phyloP scores from a whole-genome alignment of 2,113 vertebrate genomes.

The Porphyrio hochstetteri region DNA sequence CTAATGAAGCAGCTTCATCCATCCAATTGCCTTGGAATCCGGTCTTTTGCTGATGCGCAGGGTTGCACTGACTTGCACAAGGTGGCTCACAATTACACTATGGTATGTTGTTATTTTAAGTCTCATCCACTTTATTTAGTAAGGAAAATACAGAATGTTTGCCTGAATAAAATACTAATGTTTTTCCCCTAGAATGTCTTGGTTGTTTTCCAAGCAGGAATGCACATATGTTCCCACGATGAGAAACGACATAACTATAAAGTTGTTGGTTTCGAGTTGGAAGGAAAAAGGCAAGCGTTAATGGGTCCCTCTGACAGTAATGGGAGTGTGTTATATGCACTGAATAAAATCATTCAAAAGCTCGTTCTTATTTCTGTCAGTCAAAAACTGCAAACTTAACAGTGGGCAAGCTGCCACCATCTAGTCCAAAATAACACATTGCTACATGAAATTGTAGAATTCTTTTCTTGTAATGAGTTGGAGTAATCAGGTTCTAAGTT shows the following conservation, averaged over 20 bases:
- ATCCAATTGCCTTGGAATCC: slow-evolving; percentile 97
- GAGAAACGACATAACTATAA: background rate
- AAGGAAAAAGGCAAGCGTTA: background rate
- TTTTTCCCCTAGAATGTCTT: background rate
- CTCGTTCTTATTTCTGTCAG: background rate
- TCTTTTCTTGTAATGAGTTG: background rate
- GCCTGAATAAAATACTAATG: background rate
- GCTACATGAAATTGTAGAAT: background rate
- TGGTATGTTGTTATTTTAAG: slow-evolving; percentile 81
- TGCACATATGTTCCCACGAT: background rate
- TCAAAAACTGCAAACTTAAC: background rate
- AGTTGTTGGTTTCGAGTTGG: background rate
- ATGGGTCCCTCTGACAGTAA: background rate
- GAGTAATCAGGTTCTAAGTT: background rate
- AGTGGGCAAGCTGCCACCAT: background rate
- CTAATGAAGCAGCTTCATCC: slow-evolving; percentile 98
- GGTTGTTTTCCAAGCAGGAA: background rate
- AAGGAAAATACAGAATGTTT: background rate
- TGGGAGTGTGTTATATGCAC: background rate
- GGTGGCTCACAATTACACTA: slow-evolving; percentile 95
- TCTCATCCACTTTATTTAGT: background rate
- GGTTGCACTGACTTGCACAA: slow-evolving; percentile 94
- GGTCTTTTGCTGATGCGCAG: slow-evolving; percentile 95
- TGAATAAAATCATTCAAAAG: background rate
- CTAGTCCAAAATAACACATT: background rate